phyloP scores from a whole-genome alignment of 2,113 vertebrate genomes.

The Macaca mulatta region DNA sequence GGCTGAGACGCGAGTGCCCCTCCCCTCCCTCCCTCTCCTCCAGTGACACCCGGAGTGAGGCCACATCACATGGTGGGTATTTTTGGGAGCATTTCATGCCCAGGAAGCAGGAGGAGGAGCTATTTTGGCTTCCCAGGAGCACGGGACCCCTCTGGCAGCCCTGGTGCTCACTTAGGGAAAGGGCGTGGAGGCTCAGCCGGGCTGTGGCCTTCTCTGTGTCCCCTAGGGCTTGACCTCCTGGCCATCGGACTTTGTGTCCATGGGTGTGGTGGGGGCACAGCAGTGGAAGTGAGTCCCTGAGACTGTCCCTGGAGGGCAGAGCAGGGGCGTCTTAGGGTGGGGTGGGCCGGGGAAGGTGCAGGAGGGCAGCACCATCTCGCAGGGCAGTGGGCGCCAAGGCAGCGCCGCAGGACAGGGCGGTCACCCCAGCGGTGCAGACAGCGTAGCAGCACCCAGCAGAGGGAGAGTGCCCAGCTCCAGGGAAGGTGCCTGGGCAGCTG shows the following conservation, averaged over 20 bases:
- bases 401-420: neutral
- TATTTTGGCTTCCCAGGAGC: neutral
- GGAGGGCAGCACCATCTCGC: neutral
- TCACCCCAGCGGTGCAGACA: neutral
- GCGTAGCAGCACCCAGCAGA: no score
- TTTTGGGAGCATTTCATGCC: neutral
- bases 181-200: neutral
- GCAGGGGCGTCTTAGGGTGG: neutral
- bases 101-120: neutral
- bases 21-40: neutral
- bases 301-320: neutral
- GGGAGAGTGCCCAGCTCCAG: neutral
- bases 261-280: neutral
- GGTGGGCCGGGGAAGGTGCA: neutral
- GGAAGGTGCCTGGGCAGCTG: neutral
- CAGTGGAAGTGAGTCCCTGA: neutral
- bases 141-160: neutral
- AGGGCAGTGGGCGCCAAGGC: neutral
- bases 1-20: neutral
- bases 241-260: fast-evolving
- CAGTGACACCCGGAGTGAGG: neutral
- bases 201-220: neutral
- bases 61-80: neutral
- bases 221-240: neutral
- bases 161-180: neutral